A percentile compares a stretch with the other conserved stretches of the same genome.
Evolutionary conservation across 2,797 vertebrate species (phyloP).

Genomic region (Chelmon rostratus): DNA sequence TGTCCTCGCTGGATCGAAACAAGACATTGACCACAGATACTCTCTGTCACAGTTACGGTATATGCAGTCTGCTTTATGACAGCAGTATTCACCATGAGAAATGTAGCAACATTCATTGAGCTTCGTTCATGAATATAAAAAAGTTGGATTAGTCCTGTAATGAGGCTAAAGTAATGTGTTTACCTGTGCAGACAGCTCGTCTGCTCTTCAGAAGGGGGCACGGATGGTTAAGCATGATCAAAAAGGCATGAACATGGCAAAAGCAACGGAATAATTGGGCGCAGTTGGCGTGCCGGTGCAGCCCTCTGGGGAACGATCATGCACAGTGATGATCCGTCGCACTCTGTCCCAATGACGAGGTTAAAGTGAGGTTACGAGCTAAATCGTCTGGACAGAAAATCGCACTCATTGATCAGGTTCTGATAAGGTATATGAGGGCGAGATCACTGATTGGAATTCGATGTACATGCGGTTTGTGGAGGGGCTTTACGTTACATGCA

Average conservation of each 20-base stretch:
- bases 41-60: not conserved
- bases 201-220: not conserved
- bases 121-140: no score
- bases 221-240: constrained; percentile 25
- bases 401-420: not conserved
- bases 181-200: constrained; percentile 21
- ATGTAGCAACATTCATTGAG: not conserved
- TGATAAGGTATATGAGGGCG: not conserved
- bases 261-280: not conserved
- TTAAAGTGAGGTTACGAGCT: not conserved
- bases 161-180: constrained; percentile 12
- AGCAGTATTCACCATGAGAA: not conserved
- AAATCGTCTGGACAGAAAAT: not conserved
- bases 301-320: not conserved
- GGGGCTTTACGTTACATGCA: not conserved
- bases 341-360: not conserved
- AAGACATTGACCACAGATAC: not conserved
- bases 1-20: not conserved
- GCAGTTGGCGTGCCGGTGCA: constrained; percentile 1
- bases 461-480: not conserved
- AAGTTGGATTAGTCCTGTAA: constrained; percentile 8
- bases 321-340: not conserved
- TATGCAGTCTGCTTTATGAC: not conserved
- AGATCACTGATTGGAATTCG: not conserved
- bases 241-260: constrained; percentile 17